Percentiles rank a stretch among this genome's conserved stretches.
Conservation (phyloP, 1,140 invertebrate species). For the Leptinotarsa undecemlineata region DNA sequence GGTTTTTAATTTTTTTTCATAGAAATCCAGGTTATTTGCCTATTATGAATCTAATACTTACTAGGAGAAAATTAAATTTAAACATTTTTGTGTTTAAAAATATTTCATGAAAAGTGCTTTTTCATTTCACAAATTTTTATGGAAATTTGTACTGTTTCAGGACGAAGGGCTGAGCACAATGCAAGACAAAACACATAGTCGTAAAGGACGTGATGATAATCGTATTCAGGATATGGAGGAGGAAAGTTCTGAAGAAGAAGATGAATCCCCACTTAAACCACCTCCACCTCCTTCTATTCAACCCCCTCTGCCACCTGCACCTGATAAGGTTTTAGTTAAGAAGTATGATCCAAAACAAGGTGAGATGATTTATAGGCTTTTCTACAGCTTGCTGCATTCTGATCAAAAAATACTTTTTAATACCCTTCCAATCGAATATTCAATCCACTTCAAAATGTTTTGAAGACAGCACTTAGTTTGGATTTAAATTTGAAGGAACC, state of each 20-base stretch:
- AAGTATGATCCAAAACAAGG: slow-evolving; percentile 96
- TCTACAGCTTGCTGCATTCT: not conserved
- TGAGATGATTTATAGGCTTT: slow-evolving; percentile 38
- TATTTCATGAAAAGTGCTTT: too few relatives aligned
- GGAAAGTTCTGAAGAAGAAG: slow-evolving; percentile 79
- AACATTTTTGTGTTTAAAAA: too few relatives aligned
- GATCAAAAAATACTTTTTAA: not conserved
- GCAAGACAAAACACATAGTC: slow-evolving; percentile 63
- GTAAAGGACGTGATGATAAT: slow-evolving; percentile 50
- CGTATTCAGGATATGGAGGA: slow-evolving; percentile 90
- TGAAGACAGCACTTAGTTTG: not conserved
- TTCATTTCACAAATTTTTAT: too few relatives aligned
- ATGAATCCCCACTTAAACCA: slow-evolving; percentile 56
- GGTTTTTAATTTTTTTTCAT: not conserved
- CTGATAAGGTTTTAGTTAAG: slow-evolving; percentile 94
- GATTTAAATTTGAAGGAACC: too few relatives aligned
- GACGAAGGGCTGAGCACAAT: slow-evolving; percentile 70
- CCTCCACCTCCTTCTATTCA: slow-evolving; percentile 55
- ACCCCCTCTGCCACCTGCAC: slow-evolving; percentile 75
- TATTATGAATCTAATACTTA: too few relatives aligned
- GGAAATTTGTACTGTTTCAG: slow-evolving; percentile 50
- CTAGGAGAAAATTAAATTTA: too few relatives aligned
- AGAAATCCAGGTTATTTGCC: too few relatives aligned
- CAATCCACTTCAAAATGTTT: not conserved
- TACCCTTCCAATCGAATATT: not conserved